Evolutionary conservation across 2,888 invertebrate species (phyloP).

Genomic region (Ichneumoninae sp.): DNA sequence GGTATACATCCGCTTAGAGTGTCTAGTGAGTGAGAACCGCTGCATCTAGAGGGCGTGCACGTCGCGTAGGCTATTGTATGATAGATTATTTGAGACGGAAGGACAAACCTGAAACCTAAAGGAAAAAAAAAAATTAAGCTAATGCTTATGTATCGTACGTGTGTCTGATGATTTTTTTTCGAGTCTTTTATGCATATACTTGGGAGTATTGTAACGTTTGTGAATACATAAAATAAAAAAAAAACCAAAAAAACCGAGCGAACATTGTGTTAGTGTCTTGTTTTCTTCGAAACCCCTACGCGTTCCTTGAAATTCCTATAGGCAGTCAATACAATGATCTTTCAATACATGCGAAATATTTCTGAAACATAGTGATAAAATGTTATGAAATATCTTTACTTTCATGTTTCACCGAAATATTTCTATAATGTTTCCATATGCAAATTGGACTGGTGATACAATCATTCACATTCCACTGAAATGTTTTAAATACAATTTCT

Average conservation of each 20-base stretch:
- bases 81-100: constrained; percentile 61
- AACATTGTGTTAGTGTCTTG: neutral
- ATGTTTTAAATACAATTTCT: too few species aligned
- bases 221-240: constrained; percentile 80
- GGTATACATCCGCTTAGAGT: constrained; percentile 41
- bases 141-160: constrained; percentile 69
- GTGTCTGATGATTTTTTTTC: constrained; percentile 72
- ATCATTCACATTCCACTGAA: too few species aligned
- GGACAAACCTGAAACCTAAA: constrained; percentile 5
- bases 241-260: constrained; percentile 72
- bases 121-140: constrained; percentile 49
- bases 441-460: too few species aligned
- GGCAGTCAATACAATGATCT: neutral
- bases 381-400: too few species aligned
- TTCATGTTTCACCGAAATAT: too few species aligned
- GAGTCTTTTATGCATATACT: constrained; percentile 78
- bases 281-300: neutral
- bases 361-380: too few species aligned
- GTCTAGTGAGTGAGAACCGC: constrained; percentile 56
- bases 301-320: neutral
- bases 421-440: too few species aligned
- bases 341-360: too few species aligned
- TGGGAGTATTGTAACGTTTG: constrained; percentile 81
- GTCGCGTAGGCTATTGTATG: constrained; percentile 61
- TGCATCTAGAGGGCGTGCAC: constrained; percentile 56